These are phyloP conservation scores for Dermolepida albohirtum DNA, from an alignment of 2,888 invertebrate genomes.

Conservation along the genomic window DNA sequence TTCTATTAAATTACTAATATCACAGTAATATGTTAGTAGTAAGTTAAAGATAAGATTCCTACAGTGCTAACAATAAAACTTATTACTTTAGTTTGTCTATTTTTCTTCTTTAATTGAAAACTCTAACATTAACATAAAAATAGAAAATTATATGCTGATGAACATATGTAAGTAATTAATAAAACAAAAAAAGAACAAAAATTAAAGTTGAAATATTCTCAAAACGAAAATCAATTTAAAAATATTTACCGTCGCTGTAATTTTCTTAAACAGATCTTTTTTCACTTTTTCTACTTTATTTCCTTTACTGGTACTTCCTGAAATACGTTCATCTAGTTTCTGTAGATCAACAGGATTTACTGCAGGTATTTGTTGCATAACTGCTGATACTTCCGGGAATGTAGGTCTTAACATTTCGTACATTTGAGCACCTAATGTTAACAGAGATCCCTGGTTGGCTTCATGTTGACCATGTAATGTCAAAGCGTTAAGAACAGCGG, in stretches of 20 bases:
- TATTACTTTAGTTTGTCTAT: too few species aligned
- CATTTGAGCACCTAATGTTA: slow-evolving; percentile 85
- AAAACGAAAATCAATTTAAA: slow-evolving; percentile 19
- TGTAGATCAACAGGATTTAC: slow-evolving; percentile 84
- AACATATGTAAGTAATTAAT: slow-evolving; percentile 81
- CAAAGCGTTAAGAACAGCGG: slow-evolving; percentile 77
- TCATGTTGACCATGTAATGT: slow-evolving; percentile 92
- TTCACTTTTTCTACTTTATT: slow-evolving; percentile 90
- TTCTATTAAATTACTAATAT: too few species aligned
- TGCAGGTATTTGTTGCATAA: slow-evolving; percentile 85
- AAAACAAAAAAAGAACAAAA: slow-evolving; percentile 43
- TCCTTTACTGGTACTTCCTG: slow-evolving; percentile 74
- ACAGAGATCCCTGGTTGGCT: slow-evolving; percentile 83
- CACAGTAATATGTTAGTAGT: too few species aligned
- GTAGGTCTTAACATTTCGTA: slow-evolving; percentile 85
- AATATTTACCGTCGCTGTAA: slow-evolving; percentile 78
- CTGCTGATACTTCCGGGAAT: slow-evolving; percentile 77
- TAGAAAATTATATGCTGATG: too few species aligned
- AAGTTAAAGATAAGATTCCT: too few species aligned
- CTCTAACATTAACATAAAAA: too few species aligned
- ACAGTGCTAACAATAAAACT: too few species aligned
- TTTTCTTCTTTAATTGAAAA: too few species aligned
- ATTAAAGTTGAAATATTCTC: background rate
- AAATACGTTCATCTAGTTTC: slow-evolving; percentile 87
- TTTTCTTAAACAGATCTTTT: slow-evolving; percentile 90